These are phyloP conservation scores for Silurus aristotelis DNA, from an alignment of 2,797 vertebrate genomes.

Conservation along the genomic window DNA sequence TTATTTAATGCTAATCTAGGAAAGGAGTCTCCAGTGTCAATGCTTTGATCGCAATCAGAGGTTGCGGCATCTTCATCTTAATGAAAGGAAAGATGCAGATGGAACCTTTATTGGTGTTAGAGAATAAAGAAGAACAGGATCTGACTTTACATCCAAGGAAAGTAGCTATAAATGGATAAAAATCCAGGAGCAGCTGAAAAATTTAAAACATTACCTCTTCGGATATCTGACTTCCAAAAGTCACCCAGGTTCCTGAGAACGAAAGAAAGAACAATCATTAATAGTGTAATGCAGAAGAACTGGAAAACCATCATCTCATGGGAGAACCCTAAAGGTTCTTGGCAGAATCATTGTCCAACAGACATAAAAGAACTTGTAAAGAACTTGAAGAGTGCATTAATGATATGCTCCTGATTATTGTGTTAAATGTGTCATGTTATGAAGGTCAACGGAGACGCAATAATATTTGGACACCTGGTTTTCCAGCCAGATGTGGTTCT, in stretches of 20 bases:
- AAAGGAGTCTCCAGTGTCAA: conserved; percentile 5
- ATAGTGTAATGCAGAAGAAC: too few relatives aligned
- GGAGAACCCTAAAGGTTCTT: neutral
- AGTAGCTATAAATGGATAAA: neutral
- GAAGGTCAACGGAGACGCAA: too few relatives aligned
- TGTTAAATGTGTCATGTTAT: neutral
- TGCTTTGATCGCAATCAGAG: too few relatives aligned
- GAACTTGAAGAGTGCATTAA: neutral
- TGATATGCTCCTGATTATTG: neutral
- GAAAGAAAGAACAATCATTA: conserved; percentile 33
- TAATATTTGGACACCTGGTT: too few relatives aligned
- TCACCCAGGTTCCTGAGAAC: conserved; percentile 92
- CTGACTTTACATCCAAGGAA: neutral
- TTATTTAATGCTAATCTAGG: neutral
- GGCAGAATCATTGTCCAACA: neutral
- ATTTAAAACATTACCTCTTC: conserved; percentile 83
- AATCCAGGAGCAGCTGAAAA: neutral
- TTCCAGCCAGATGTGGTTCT: too few relatives aligned
- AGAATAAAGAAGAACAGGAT: neutral
- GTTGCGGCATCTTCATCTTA: too few relatives aligned
- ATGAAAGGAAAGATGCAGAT: neutral
- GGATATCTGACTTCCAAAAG: conserved; percentile 95
- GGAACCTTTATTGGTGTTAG: neutral
- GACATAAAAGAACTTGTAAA: neutral
- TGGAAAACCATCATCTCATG: neutral